A percentile compares a stretch with the other conserved stretches of the same genome.
Evolutionary conservation across 1,140 invertebrate species (phyloP).

Genomic region (Stegodyphus mimosarum): DNA sequence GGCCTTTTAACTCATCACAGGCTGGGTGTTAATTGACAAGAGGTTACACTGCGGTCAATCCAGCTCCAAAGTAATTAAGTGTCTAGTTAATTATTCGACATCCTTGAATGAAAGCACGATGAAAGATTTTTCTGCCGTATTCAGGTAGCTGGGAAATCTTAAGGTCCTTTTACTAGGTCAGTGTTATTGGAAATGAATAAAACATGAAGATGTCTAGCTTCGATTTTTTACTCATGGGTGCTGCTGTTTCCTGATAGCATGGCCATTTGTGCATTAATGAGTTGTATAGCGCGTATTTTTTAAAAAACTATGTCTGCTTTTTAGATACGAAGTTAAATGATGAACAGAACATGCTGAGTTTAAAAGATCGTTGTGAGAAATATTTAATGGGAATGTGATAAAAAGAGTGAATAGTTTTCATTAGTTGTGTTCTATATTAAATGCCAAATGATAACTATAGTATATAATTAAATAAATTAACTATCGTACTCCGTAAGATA

Average conservation of each 20-base stretch:
- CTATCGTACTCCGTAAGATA: no score
- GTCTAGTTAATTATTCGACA: constrained; percentile 3
- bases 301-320: no score
- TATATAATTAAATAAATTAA: no score
- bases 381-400: no score
- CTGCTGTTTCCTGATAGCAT: not conserved
- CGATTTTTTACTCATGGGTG: constrained; percentile 19
- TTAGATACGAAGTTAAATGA: no score
- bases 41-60: constrained; percentile 34
- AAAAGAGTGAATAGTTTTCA: no score
- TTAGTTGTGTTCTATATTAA: no score
- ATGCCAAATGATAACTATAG: no score
- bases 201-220: constrained; percentile 11
- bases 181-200: constrained; percentile 26
- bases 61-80: not conserved
- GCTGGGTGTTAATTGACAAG: constrained; percentile 25
- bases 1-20: constrained; percentile 39
- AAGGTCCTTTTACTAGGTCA: not conserved
- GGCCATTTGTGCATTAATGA: no score
- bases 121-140: constrained; percentile 9
- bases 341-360: no score
- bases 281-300: no score
- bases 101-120: constrained; percentile 24
- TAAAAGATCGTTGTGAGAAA: no score
- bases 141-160: constrained; percentile 7